These are phyloP conservation scores for Sclerurus mexicanus DNA, from an alignment of 2,113 vertebrate species.

Conservation along the genomic window DNA sequence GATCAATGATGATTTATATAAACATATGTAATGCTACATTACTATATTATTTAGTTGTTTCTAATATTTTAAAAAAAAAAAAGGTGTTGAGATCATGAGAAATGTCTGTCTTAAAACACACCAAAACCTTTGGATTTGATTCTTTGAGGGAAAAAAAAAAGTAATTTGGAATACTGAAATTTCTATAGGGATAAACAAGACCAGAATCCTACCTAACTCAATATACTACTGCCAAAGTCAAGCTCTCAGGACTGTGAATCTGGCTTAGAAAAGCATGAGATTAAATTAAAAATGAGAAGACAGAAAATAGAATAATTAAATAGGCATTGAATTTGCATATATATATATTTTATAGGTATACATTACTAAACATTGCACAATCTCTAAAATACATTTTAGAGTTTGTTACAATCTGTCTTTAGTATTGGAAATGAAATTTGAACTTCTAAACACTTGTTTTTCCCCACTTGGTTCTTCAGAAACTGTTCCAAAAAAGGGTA, in stretches of 20 bases:
- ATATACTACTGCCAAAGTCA: background rate
- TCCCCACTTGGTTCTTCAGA: background rate
- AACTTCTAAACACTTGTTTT: background rate
- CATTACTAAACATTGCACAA: background rate
- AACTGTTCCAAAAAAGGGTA: background rate
- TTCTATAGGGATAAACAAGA: background rate
- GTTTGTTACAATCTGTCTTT: background rate
- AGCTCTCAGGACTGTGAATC: background rate
- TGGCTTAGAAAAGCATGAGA: background rate
- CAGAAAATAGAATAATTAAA: background rate
- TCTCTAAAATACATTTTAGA: background rate
- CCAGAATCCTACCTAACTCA: background rate
- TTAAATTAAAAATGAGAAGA: background rate
- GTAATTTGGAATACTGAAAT: background rate
- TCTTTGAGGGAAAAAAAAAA: background rate
- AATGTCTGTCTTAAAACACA: background rate
- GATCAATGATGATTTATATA: background rate
- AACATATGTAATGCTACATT: background rate
- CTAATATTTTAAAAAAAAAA: background rate
- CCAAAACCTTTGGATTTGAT: background rate
- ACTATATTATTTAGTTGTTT: background rate
- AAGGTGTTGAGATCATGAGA: background rate
- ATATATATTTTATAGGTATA: background rate
- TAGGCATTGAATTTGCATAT: fast-evolving
- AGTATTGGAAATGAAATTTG: background rate